Conservation (phyloP, 2,797 vertebrate species). For the Oreonectes daqikongensis region DNA sequence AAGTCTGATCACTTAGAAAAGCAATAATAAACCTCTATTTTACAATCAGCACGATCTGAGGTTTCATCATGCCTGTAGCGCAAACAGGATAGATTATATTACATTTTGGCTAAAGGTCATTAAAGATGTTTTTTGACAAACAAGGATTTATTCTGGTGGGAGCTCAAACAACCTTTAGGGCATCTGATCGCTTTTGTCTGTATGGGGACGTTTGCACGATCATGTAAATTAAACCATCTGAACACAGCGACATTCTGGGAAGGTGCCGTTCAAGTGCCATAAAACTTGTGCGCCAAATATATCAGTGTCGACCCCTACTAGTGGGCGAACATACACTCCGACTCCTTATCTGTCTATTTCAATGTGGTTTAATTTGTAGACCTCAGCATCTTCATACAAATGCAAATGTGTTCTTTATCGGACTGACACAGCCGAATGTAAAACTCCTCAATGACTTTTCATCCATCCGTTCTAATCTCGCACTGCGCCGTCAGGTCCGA, state of each 20-base stretch:
- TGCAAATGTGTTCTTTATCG: constrained; percentile 55
- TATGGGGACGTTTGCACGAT: too few relatives aligned
- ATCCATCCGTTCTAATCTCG: constrained; percentile 48
- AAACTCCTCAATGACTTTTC: constrained; percentile 50
- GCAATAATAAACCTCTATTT: not conserved
- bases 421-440: constrained; percentile 41
- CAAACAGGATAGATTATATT: too few relatives aligned
- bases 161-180: not conserved
- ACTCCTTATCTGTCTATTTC: constrained; percentile 27
- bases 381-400: constrained; percentile 47
- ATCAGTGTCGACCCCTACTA: constrained; percentile 9
- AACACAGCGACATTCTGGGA: not conserved
- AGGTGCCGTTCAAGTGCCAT: constrained; percentile 52
- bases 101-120: too few relatives aligned
- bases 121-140: not conserved
- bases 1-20: not conserved
- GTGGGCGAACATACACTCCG: constrained; percentile 4
- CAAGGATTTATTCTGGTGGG: too few relatives aligned
- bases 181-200: not conserved
- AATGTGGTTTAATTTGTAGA: constrained; percentile 40
- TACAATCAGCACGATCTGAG: not conserved
- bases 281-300: constrained; percentile 17
- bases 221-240: too few relatives aligned
- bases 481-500: constrained; percentile 40
- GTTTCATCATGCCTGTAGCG: not conserved